These are phyloP conservation scores for Reticulitermes lucifugus DNA, from an alignment of 2,888 invertebrate genomes.

Conservation along the genomic window DNA sequence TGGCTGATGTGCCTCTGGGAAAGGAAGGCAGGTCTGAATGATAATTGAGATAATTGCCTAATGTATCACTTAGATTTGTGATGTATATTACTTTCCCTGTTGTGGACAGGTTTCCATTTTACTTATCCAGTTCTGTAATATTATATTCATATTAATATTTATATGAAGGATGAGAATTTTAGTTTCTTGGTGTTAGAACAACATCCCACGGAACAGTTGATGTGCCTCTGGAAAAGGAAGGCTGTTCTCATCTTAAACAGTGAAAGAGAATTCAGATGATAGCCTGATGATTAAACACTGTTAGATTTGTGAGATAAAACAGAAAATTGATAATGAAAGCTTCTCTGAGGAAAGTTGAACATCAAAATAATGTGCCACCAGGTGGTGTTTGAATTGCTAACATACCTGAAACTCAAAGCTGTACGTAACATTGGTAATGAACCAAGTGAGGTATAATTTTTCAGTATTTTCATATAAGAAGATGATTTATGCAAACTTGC, in stretches of 20 bases:
- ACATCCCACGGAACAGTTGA: not conserved
- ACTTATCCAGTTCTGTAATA: not conserved
- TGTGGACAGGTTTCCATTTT: slow-evolving; percentile 39
- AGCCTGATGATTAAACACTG: not conserved
- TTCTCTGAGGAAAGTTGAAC: not conserved
- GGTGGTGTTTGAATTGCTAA: not conserved
- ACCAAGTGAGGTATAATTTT: not conserved
- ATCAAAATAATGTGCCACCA: not conserved
- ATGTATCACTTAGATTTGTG: too few relatives aligned
- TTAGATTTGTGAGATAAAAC: not conserved
- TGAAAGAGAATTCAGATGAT: not conserved
- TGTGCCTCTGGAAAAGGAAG: slow-evolving; percentile 8
- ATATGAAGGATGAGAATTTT: not conserved
- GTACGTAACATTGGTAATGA: not conserved
- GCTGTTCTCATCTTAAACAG: not conserved
- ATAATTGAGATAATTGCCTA: too few relatives aligned
- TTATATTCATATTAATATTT: not conserved
- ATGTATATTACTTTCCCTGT: not conserved
- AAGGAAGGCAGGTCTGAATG: slow-evolving; percentile 1
- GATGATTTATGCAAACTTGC: not conserved
- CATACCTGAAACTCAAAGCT: not conserved
- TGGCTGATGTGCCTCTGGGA: not conserved
- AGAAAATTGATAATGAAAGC: not conserved
- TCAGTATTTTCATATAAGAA: not conserved
- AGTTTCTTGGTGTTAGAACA: not conserved